Conservation (phyloP, 2,888 invertebrate species). For the Laspeyria flexula region DNA sequence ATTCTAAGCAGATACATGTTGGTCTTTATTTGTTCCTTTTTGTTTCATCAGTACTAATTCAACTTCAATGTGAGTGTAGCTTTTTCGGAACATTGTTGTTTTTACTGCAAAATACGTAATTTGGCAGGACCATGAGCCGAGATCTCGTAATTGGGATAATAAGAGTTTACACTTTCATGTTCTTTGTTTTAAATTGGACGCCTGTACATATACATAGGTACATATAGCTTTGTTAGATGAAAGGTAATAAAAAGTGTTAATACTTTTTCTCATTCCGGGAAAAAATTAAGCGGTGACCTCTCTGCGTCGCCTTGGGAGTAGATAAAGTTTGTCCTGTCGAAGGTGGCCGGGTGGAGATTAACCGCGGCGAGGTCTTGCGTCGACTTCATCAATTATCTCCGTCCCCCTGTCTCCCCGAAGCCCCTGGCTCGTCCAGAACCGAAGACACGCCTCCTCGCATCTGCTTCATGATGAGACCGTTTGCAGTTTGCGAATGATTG, state of each 20-base stretch:
- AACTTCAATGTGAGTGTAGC: conserved; percentile 12
- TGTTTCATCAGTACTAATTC: conserved; percentile 18
- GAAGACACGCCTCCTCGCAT: conserved; percentile 54
- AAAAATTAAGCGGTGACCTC: conserved; percentile 52
- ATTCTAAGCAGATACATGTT: conserved; percentile 45
- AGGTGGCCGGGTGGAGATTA: conserved; percentile 64
- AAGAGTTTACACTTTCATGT: conserved; percentile 17
- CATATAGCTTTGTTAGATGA: conserved; percentile 18
- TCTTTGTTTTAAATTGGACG: conserved; percentile 7
- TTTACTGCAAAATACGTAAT: conserved; percentile 23
- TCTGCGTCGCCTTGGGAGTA: conserved; percentile 47
- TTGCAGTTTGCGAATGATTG: conserved; percentile 52
- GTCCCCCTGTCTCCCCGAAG: conserved; percentile 34
- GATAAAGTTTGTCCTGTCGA: conserved; percentile 66
- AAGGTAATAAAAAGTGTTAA: conserved; percentile 33
- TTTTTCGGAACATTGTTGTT: conserved; percentile 17
- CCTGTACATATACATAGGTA: conserved; percentile 5
- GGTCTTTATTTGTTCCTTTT: conserved; percentile 22
- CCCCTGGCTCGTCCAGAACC: conserved; percentile 45
- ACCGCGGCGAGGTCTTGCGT: conserved; percentile 63
- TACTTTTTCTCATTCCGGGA: conserved; percentile 38
- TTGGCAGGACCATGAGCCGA: conserved; percentile 7
- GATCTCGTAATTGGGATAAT: conserved; percentile 16
- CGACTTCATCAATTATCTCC: conserved; percentile 76
- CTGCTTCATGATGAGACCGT: conserved; percentile 42